phyloP scores from a whole-genome alignment of 2,113 vertebrate genomes.

The Peromyscus leucopus region DNA sequence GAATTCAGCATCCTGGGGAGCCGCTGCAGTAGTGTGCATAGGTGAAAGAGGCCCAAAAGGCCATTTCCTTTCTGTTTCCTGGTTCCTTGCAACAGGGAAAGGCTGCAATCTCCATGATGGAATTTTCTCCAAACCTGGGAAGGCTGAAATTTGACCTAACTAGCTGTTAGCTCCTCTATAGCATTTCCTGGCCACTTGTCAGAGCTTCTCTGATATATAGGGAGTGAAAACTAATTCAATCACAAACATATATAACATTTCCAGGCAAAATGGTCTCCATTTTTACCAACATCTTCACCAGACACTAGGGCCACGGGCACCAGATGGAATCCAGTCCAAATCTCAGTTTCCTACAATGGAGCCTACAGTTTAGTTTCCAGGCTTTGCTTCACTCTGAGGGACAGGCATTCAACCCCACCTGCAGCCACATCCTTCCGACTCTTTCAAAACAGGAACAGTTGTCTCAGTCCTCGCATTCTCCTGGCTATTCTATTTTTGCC shows the following conservation, averaged over 20 bases:
- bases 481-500: slow-evolving; percentile 79
- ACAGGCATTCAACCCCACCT: slow-evolving; percentile 56
- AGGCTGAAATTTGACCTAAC: slow-evolving; percentile 68
- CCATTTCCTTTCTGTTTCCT: slow-evolving; percentile 14
- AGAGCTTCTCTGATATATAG: slow-evolving; percentile 59
- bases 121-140: slow-evolving; percentile 41
- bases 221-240: slow-evolving; percentile 61
- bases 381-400: neutral
- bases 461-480: slow-evolving; percentile 61
- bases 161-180: slow-evolving; percentile 33
- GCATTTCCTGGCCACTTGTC: slow-evolving; percentile 38
- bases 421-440: slow-evolving; percentile 73
- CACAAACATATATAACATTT: slow-evolving; percentile 46
- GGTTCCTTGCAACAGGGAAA: neutral
- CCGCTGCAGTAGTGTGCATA: neutral
- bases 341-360: neutral
- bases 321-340: neutral
- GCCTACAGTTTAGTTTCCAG: slow-evolving; percentile 42
- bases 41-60: neutral
- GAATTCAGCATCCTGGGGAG: neutral
- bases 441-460: slow-evolving; percentile 81
- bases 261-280: slow-evolving; percentile 34
- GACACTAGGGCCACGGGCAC: neutral
- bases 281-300: slow-evolving; percentile 9
- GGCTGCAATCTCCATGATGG: neutral